Percentiles rank a stretch among this genome's conserved stretches.
Conservation (phyloP, 2,797 vertebrate genomes). For the Naso thynnoides region DNA sequence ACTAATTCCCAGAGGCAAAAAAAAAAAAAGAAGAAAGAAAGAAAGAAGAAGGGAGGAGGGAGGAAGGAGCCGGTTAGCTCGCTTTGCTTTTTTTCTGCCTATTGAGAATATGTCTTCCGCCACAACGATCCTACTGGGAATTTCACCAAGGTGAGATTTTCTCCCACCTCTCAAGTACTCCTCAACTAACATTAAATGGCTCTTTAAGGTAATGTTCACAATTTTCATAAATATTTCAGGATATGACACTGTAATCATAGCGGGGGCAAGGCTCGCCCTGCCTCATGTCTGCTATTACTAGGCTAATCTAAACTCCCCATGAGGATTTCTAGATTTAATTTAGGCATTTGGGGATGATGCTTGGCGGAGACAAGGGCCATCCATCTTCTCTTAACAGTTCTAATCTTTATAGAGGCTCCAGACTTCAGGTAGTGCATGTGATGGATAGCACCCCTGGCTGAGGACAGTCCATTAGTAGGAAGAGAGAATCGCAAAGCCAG, state of each 20-base stretch:
- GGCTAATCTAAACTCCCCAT: slow-evolving; percentile 89
- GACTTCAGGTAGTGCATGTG: slow-evolving; percentile 88
- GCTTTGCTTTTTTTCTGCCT: slow-evolving; percentile 40
- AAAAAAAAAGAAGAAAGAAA: slow-evolving; percentile 24
- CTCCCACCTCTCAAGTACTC: slow-evolving; percentile 48
- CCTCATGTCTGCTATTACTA: slow-evolving; percentile 76
- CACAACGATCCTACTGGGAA: slow-evolving; percentile 46
- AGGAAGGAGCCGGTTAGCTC: slow-evolving; percentile 58
- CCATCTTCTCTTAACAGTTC: slow-evolving; percentile 93
- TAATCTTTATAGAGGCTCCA: slow-evolving; percentile 94
- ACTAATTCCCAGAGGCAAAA: slow-evolving; percentile 78
- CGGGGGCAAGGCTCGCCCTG: slow-evolving; percentile 58
- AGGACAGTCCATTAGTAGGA: slow-evolving; percentile 81
- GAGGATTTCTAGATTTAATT: slow-evolving; percentile 90
- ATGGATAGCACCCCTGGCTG: slow-evolving; percentile 88
- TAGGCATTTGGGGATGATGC: slow-evolving; percentile 89
- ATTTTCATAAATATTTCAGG: slow-evolving; percentile 79
- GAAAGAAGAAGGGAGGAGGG: not conserved
- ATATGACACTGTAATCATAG: slow-evolving; percentile 70
- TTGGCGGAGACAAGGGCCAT: slow-evolving; percentile 87
- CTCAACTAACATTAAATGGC: slow-evolving; percentile 61
- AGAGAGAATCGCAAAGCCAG: slow-evolving; percentile 76
- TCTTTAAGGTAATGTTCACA: slow-evolving; percentile 70
- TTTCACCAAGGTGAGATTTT: slow-evolving; percentile 57
- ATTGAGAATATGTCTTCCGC: slow-evolving; percentile 38